Conservation (phyloP, 2,888 invertebrate species). For the Drosophila vallismaia region DNA sequence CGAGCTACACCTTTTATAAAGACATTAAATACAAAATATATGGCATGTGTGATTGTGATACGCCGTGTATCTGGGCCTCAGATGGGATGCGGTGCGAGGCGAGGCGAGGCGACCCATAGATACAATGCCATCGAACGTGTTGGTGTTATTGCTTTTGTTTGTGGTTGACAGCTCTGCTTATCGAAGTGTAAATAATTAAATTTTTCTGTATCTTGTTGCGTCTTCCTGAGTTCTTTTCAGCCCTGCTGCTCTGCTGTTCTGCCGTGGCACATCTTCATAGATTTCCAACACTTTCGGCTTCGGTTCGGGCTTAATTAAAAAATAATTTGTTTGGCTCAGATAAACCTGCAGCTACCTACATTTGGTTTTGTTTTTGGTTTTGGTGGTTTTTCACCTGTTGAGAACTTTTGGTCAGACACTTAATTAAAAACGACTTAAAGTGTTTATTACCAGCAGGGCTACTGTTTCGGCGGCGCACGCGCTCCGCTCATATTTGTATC, state of each 20-base stretch:
- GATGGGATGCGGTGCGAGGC: slow-evolving; percentile 15
- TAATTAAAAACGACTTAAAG: slow-evolving; percentile 83
- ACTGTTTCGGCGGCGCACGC: slow-evolving; percentile 65
- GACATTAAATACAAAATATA: slow-evolving; percentile 77
- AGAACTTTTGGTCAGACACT: slow-evolving; percentile 58
- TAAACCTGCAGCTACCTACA: slow-evolving; percentile 6
- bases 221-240: slow-evolving; percentile 11
- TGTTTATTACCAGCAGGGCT: slow-evolving; percentile 81
- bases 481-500: slow-evolving; percentile 64
- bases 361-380: background rate
- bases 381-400: slow-evolving; percentile 48
- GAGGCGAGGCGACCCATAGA: slow-evolving; percentile 53
- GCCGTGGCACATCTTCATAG: slow-evolving; percentile 49
- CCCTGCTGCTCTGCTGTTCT: slow-evolving; percentile 2
- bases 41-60: slow-evolving; percentile 75
- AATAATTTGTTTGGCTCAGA: slow-evolving; percentile 37
- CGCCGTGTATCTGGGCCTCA: slow-evolving; percentile 65
- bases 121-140: slow-evolving; percentile 53
- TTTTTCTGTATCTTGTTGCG: slow-evolving; percentile 49
- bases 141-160: slow-evolving; percentile 50
- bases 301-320: slow-evolving; percentile 40
- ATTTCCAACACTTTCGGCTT: slow-evolving; percentile 54
- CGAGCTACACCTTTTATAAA: slow-evolving; percentile 74
- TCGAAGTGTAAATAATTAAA: slow-evolving; percentile 76
- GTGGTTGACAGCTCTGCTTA: slow-evolving; percentile 75